Conservation (phyloP, 37 sponge, comb jelly and placozoan species). For the Theonella swinhoei region DNA sequence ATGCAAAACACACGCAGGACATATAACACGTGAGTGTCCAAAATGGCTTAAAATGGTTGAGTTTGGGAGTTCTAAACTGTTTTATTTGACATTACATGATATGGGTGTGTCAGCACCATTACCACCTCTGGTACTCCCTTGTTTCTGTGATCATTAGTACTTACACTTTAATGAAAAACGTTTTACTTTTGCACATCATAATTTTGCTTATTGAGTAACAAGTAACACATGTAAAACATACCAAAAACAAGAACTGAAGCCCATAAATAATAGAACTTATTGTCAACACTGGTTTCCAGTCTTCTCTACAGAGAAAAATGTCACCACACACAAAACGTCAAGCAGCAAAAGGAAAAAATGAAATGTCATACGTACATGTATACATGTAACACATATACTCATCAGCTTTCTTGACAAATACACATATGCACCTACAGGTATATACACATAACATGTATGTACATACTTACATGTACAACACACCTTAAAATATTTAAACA, state of each 20-base stretch:
- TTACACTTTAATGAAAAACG: background rate
- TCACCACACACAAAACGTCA: background rate
- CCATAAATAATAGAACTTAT: slow-evolving; percentile 95
- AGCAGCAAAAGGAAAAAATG: background rate
- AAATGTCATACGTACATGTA: no score
- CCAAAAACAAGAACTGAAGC: slow-evolving; percentile 90
- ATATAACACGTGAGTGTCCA: no score
- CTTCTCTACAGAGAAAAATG: slow-evolving; percentile 75
- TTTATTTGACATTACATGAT: no score
- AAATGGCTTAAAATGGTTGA: no score
- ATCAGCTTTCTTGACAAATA: no score
- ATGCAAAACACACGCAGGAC: no score
- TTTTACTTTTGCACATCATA: background rate
- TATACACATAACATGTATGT: background rate
- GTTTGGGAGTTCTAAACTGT: no score
- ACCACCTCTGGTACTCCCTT: background rate
- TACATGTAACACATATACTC: no score
- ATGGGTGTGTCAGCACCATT: no score
- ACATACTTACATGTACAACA: background rate
- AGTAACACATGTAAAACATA: slow-evolving; percentile 14
- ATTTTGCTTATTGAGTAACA: background rate
- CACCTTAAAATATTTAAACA: slow-evolving; percentile 97
- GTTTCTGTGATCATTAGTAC: background rate
- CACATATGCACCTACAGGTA: no score
- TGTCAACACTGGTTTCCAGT: slow-evolving; percentile 97